Conservation (phyloP, 2,888 invertebrate species). For the Lepidochrysops patricia region DNA sequence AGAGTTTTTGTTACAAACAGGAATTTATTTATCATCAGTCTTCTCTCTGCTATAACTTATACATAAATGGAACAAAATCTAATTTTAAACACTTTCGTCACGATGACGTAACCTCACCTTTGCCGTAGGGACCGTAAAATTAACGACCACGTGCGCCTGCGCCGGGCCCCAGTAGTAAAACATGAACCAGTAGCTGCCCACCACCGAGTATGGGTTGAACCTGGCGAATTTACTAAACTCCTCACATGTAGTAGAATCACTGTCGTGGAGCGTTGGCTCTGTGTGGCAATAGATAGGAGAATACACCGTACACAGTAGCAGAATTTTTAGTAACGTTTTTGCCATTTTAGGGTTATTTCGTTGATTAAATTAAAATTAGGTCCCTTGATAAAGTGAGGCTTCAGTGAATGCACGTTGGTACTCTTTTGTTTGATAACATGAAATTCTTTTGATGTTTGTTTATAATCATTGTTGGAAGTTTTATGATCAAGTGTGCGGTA, state of each 20-base stretch:
- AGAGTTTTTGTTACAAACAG: neutral
- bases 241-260: conserved; percentile 36
- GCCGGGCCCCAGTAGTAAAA: conserved; percentile 44
- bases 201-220: conserved; percentile 45
- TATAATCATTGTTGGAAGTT: neutral
- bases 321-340: neutral
- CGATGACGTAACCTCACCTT: conserved; percentile 29
- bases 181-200: conserved; percentile 38
- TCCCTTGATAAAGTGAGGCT: neutral
- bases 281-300: conserved; percentile 2
- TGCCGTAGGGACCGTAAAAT: conserved; percentile 33
- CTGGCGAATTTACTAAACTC: conserved; percentile 41
- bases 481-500: too few relatives aligned
- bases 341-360: neutral
- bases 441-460: neutral
- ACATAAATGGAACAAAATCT: neutral
- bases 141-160: conserved; percentile 17
- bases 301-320: neutral
- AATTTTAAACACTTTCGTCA: neutral
- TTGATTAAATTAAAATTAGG: neutral
- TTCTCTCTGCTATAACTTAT: neutral
- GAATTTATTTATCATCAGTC: neutral
- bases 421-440: neutral
- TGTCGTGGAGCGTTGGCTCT: conserved; percentile 17
- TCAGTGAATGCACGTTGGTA: neutral